phyloP scores from a whole-genome alignment of 2,888 invertebrate genomes.

The Disparrhopalites patrizii region DNA sequence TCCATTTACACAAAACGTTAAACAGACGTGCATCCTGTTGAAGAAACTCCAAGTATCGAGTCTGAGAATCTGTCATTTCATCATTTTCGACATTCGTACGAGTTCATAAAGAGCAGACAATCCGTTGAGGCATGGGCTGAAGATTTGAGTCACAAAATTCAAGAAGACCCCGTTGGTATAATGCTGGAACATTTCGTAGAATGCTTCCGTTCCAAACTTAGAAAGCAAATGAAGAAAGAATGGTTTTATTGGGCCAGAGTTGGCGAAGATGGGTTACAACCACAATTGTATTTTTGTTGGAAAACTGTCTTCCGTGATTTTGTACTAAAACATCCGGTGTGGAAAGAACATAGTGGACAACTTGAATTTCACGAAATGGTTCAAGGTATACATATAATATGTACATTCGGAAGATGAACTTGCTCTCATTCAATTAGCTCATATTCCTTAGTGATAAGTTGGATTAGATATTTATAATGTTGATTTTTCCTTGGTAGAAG shows the following conservation, averaged over 20 bases:
- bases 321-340: background rate
- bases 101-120: background rate
- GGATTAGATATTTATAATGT: background rate
- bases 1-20: too few relatives aligned
- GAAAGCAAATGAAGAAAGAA: background rate
- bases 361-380: background rate
- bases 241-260: background rate
- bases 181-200: background rate
- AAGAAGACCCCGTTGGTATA: background rate
- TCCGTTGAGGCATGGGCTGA: background rate
- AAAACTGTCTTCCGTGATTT: background rate
- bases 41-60: too few relatives aligned
- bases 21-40: too few relatives aligned
- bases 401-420: too few relatives aligned
- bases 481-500: slow-evolving; percentile 1
- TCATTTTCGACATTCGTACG: background rate
- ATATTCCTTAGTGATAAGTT: background rate
- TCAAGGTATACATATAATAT: too few relatives aligned
- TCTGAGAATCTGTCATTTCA: too few relatives aligned
- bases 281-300: background rate
- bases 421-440: background rate
- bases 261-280: background rate
- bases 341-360: background rate
- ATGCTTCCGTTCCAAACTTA: background rate
- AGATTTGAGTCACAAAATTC: background rate